Evolutionary conservation across 2,888 invertebrate species (phyloP).

Genomic region (Mythimna vitellina): DNA sequence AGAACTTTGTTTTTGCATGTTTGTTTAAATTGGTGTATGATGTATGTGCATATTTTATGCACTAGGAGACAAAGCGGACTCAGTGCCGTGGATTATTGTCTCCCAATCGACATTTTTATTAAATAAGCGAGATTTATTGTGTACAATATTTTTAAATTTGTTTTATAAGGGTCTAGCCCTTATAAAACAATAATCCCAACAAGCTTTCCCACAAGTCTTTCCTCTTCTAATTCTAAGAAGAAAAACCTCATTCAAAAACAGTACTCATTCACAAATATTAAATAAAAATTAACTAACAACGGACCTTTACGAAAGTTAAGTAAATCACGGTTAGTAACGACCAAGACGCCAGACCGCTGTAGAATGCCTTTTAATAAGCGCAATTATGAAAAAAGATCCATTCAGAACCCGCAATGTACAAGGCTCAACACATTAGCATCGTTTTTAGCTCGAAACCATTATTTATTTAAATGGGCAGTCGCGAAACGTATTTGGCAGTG

Average conservation of each 20-base stretch:
- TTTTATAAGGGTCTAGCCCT: no score
- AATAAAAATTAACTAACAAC: slow-evolving; percentile 51
- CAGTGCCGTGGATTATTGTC: background rate
- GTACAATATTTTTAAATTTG: background rate
- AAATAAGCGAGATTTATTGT: background rate
- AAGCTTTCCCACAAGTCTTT: background rate
- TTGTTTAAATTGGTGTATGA: slow-evolving; percentile 6
- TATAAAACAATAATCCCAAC: slow-evolving; percentile 2
- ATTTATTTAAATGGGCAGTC: slow-evolving; percentile 51
- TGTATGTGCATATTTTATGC: background rate
- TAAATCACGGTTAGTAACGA: slow-evolving; percentile 28
- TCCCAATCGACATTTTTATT: background rate
- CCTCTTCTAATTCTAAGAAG: slow-evolving; percentile 12
- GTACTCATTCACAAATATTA: slow-evolving; percentile 44
- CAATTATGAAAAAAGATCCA: slow-evolving; percentile 41
- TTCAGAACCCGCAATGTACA: slow-evolving; percentile 46
- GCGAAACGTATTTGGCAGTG: slow-evolving; percentile 31
- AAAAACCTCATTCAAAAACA: slow-evolving; percentile 29
- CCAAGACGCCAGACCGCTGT: slow-evolving; percentile 21
- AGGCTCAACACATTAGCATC: slow-evolving; percentile 28
- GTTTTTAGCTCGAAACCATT: slow-evolving; percentile 41
- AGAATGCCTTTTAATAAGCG: slow-evolving; percentile 44
- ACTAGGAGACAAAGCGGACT: no score
- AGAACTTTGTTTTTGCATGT: background rate
- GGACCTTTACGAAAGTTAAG: slow-evolving; percentile 32